A percentile compares a stretch with the other conserved stretches of the same genome.
phyloP scores from a whole-genome alignment of 2,888 invertebrate species.

The Amiota mariae region DNA sequence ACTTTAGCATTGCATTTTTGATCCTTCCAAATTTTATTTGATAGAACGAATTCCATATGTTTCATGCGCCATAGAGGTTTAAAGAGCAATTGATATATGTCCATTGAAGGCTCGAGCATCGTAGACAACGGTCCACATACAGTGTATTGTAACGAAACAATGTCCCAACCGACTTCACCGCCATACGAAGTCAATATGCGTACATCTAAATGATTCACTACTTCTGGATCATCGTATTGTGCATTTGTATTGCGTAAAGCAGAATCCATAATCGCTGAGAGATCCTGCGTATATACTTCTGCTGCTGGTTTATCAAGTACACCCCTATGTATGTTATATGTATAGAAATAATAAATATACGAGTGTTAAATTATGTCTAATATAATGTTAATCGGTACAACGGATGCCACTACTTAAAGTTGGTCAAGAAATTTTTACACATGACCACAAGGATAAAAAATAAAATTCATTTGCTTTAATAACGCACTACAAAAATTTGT shows the following conservation, averaged over 20 bases:
- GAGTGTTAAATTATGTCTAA: too few relatives aligned
- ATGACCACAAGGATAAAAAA: too few relatives aligned
- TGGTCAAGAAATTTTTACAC: too few relatives aligned
- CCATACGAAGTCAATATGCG: constrained; percentile 76
- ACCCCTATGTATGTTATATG: constrained; percentile 81
- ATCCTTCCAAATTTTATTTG: constrained; percentile 73
- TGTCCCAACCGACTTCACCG: constrained; percentile 73
- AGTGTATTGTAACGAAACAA: constrained; percentile 71
- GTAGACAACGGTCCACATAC: constrained; percentile 73
- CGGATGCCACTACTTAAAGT: too few relatives aligned
- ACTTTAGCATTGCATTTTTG: constrained; percentile 73
- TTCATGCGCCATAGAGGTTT: constrained; percentile 73
- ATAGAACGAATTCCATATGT: constrained; percentile 73
- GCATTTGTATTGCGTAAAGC: constrained; percentile 94
- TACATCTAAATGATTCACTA: constrained; percentile 90
- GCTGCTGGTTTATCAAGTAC: constrained; percentile 91
- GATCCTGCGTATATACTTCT: constrained; percentile 89
- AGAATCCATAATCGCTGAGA: constrained; percentile 88
- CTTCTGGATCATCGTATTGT: constrained; percentile 93
- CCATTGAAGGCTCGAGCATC: constrained; percentile 73
- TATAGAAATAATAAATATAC: too few relatives aligned
- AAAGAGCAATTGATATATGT: constrained; percentile 70
- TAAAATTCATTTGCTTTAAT: too few relatives aligned
- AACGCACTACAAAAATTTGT: too few relatives aligned
- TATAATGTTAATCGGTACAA: too few relatives aligned